phyloP scores from a whole-genome alignment of 1,140 invertebrate species.

The Tetragonula clypearis region DNA sequence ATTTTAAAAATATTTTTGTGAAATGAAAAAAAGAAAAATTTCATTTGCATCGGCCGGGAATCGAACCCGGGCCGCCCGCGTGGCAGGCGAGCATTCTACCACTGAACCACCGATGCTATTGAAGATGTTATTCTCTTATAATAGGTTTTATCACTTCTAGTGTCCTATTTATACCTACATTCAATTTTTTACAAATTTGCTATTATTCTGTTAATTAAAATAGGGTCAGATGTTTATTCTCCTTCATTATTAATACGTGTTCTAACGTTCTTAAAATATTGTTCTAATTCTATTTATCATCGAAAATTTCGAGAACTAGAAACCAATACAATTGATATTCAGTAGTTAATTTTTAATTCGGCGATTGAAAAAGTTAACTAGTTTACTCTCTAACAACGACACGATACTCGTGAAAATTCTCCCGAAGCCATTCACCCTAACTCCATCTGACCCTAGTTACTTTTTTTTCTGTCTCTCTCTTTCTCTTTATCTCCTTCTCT shows the following conservation, averaged over 20 bases:
- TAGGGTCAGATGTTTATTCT: no score
- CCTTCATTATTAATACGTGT: background rate
- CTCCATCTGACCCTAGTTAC: constrained; percentile 3
- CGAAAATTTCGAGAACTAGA: background rate
- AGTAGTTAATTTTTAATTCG: no score
- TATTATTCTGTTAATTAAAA: background rate
- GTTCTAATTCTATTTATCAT: background rate
- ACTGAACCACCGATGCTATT: constrained; percentile 85
- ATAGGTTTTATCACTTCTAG: fast-evolving
- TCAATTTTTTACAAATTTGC: background rate
- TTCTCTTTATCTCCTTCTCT: no score
- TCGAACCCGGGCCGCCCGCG: constrained; percentile 95
- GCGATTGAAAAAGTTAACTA: background rate
- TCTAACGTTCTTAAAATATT: background rate
- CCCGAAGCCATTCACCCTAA: background rate
- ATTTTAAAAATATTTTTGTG: background rate
- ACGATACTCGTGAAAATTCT: background rate
- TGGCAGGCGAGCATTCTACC: constrained; percentile 97
- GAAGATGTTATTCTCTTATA: background rate
- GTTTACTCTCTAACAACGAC: background rate
- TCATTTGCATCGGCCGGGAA: constrained; percentile 89
- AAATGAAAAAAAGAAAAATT: constrained; percentile 66
- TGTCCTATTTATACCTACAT: background rate
- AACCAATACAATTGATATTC: no score
- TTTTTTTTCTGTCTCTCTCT: background rate